phyloP scores from a whole-genome alignment of 2,888 invertebrate genomes.

The Heliconius charithonia region DNA sequence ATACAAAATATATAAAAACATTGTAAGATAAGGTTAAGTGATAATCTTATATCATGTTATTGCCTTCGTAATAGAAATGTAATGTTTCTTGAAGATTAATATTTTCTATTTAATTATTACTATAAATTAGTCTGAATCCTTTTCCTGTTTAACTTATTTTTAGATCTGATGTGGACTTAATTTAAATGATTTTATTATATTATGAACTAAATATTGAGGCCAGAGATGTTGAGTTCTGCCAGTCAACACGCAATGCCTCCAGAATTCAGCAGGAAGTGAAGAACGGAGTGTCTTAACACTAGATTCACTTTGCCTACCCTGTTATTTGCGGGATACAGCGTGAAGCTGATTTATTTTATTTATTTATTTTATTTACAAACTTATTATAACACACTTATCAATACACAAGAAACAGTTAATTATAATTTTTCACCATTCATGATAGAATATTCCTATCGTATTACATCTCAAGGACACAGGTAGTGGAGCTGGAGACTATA shows the following conservation, averaged over 20 bases:
- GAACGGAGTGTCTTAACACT: no score
- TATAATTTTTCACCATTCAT: not conserved
- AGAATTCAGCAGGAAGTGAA: no score
- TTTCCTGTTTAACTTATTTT: not conserved
- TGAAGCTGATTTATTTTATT: no score
- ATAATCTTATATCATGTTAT: slow-evolving; percentile 11
- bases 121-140: not conserved
- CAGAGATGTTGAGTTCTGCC: no score
- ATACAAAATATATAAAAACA: slow-evolving; percentile 50
- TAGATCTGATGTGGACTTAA: not conserved
- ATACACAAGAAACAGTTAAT: not conserved
- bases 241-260: no score
- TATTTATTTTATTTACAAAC: no score
- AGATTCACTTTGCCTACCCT: no score
- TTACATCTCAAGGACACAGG: slow-evolving; percentile 28
- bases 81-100: not conserved
- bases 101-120: not conserved
- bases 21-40: slow-evolving; percentile 35
- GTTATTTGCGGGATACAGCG: no score
- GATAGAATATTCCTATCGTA: slow-evolving; percentile 23
- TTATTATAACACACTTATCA: not conserved
- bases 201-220: no score
- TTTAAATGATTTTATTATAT: not conserved
- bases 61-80: not conserved
- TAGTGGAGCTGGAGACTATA: slow-evolving; percentile 27